phyloP scores from a whole-genome alignment of 2,113 vertebrate species.

The Gambusia affinis region DNA sequence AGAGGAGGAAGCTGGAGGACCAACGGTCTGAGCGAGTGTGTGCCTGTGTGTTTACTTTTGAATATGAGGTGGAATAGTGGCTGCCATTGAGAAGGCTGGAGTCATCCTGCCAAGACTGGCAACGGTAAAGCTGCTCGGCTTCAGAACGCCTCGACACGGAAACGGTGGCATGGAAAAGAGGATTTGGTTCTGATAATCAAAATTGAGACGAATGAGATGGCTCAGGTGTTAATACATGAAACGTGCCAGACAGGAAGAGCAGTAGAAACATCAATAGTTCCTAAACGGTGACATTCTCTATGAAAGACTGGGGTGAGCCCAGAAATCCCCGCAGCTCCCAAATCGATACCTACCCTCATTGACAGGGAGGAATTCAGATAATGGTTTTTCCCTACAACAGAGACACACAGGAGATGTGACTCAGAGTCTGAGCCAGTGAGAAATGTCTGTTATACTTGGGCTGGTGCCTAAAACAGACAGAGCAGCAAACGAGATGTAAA shows the following conservation, averaged over 20 bases:
- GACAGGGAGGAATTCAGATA: constrained; percentile 58
- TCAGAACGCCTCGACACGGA: constrained; percentile 33
- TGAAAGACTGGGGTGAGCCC: constrained; percentile 32
- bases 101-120: constrained; percentile 46
- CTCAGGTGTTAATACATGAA: constrained; percentile 9
- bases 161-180: constrained; percentile 13
- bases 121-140: constrained; percentile 19
- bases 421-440: constrained; percentile 48
- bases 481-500: constrained; percentile 23
- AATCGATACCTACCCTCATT: constrained; percentile 52
- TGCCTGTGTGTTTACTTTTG: constrained; percentile 78
- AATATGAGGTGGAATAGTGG: constrained; percentile 77
- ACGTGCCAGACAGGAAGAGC: background rate
- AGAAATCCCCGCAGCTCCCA: constrained; percentile 27
- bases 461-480: constrained; percentile 34
- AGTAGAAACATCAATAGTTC: background rate
- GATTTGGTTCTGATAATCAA: constrained; percentile 1
- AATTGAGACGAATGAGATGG: constrained; percentile 14
- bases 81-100: constrained; percentile 67
- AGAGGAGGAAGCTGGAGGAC: constrained; percentile 62
- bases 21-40: constrained; percentile 57
- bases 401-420: constrained; percentile 55
- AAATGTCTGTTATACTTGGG: constrained; percentile 62
- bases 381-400: constrained; percentile 51
- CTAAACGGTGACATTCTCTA: constrained; percentile 15